phyloP scores from a whole-genome alignment of 2,888 invertebrate genomes.

The Drosophila kambysellisi region DNA sequence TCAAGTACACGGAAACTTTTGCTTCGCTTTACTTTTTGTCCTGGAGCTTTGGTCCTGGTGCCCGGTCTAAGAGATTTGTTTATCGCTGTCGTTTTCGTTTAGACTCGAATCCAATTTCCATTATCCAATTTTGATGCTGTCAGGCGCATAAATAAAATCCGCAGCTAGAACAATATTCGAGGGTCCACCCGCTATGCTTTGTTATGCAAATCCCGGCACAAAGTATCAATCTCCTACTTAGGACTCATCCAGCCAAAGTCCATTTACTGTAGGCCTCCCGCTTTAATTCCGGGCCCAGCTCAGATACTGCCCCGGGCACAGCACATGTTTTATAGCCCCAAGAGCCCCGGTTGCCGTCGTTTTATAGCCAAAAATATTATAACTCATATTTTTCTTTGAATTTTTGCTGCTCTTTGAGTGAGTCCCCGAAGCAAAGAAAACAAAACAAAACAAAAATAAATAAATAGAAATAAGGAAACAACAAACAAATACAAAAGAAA shows the following conservation, averaged over 20 bases:
- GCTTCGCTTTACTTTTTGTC: constrained; percentile 29
- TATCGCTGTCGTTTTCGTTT: constrained; percentile 41
- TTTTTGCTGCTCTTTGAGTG: constrained; percentile 32
- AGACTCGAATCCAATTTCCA: constrained; percentile 74
- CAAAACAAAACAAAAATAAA: not conserved
- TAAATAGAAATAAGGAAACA: not conserved
- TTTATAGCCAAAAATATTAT: constrained; percentile 44
- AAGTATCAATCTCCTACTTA: constrained; percentile 61
- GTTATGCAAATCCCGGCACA: constrained; percentile 69
- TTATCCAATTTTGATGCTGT: constrained; percentile 75
- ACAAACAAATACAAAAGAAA: constrained; percentile 20
- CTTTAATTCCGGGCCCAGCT: not conserved
- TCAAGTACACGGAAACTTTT: constrained; percentile 58
- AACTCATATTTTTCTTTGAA: constrained; percentile 55
- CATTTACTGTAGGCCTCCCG: constrained; percentile 39
- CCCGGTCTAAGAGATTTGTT: constrained; percentile 15
- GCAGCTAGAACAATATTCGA: constrained; percentile 15
- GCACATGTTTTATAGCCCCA: constrained; percentile 35
- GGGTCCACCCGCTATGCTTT: constrained; percentile 48
- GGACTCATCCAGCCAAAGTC: constrained; percentile 49
- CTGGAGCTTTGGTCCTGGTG: constrained; percentile 1
- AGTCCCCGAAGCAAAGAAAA: constrained; percentile 23
- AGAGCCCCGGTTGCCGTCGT: constrained; percentile 26
- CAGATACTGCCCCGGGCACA: not conserved
- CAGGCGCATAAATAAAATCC: constrained; percentile 69